A percentile compares a stretch with the other conserved stretches of the same genome.
Conservation (phyloP, 2,888 invertebrate genomes). For the Pheosia tremula region DNA sequence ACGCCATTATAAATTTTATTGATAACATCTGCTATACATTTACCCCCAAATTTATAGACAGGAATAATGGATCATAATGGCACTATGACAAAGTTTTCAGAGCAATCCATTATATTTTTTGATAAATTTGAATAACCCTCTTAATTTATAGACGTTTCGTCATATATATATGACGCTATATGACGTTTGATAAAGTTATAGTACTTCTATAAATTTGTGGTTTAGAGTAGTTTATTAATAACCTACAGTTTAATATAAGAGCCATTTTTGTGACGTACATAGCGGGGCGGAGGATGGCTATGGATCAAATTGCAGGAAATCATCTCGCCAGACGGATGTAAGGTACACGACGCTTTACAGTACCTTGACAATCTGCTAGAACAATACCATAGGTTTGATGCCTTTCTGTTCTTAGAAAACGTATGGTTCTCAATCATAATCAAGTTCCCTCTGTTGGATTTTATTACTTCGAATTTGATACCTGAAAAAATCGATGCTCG, state of each 20-base stretch:
- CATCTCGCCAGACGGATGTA: constrained; percentile 3
- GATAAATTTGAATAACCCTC: no score
- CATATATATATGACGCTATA: no score
- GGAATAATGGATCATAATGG: no score
- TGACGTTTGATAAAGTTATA: no score
- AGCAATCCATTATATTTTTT: no score
- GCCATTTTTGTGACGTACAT: not conserved
- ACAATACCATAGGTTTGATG: constrained; percentile 27
- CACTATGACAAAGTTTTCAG: no score
- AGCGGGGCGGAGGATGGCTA: constrained; percentile 21
- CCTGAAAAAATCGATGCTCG: constrained; percentile 9
- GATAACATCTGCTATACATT: no score
- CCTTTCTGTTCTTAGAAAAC: constrained; percentile 25
- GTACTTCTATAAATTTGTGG: no score
- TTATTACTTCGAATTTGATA: constrained; percentile 11
- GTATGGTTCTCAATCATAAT: constrained; percentile 23
- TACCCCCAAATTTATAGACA: no score
- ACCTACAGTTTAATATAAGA: not conserved
- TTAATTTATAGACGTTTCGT: no score
- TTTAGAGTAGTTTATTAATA: no score
- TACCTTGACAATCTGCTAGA: constrained; percentile 24
- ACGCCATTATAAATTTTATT: no score
- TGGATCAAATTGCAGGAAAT: constrained; percentile 15
- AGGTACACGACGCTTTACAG: constrained; percentile 23
- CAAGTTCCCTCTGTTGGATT: constrained; percentile 17